Evolutionary conservation across 2,113 vertebrate genomes (phyloP), one percentile per base, ranked within the genome.

Genomic region (Petroica traversi): DNA sequence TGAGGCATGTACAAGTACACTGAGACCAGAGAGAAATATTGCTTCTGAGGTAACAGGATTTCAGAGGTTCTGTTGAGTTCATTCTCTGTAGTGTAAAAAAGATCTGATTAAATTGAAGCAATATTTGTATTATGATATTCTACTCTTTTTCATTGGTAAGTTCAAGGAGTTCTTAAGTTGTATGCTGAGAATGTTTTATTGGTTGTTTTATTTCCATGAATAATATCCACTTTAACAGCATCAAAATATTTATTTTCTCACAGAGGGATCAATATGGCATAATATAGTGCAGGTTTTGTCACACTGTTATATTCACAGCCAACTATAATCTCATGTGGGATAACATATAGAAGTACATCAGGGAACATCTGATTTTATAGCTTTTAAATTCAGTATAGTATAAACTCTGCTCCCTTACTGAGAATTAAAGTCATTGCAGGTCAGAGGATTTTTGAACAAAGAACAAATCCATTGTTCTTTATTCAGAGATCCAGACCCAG

Each of bases 281-380:
- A 59, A 92, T 72, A 63, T 33, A 90, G 31, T 63, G 34, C 36
- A 81, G 40, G 40, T 45, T 88, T 96, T 94, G 72, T 80, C 90
- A 92, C 59, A 49, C 12, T 83, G 72, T 75, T 92, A 3, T 82
- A 85, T 71, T 90, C 72, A 86, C 2, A 31, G 75, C 31, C 59
- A 74, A 20, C 63, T 67, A 10, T 95, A 96, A 90, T 41, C n/a
- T 67, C 45, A 74, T 88, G 85, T 66, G 31, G 57, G 25, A 88
- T 90, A 86, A 90, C 91, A 73, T 77, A 77, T 12, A 73, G 78
- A 89, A 88, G 36, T 34, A 45, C 36, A 57, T 94, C 28, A 83
- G 43, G 40, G 48, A 93, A 74, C 64, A 93, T 95, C 38, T 88
- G 52, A 62, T 89, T 95, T 94, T 94, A 92, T 88, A 85, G 79